Evolutionary conservation across 2,113 vertebrate genomes (phyloP), one percentile per base, ranked within the genome.

Genomic region (Egretta garzetta): DNA sequence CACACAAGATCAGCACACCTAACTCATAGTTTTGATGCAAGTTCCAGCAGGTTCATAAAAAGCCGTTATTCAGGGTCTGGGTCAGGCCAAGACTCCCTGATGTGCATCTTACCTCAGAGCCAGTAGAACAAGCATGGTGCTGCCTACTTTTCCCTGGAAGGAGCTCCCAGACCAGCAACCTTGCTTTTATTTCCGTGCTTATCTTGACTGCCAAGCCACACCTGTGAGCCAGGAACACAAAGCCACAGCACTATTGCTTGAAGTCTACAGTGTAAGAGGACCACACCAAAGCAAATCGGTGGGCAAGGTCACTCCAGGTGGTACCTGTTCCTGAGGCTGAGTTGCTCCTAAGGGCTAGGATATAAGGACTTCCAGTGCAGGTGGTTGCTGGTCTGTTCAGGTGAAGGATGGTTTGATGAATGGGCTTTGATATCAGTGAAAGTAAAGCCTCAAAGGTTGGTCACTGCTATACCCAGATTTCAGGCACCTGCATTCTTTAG

Each of bases 91-190:
- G 15, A 27, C 14, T 50, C 11, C 4, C 27, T 18, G 28, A 58
- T 2, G 0, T 1, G 0, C 17, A 26, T 15, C 35, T 73, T 82
- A 37, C 49, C 26, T 41, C 11, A 1, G 3, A 63, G 2, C 14
- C 11, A 15, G 8, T 53, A 9, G 15, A 63, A 58, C 16, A 1
- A n/a, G 1, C 28, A 74, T 3, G 14, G 30, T 1, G 0, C 7
- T 56, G 2, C 32, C 21, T 12, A 2, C 8, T 81, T 59, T 9
- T 9, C n/a, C 12, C 19, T 6, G 1, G 4, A 3, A 58, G 3
- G 2, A 28, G 0, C 7, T 15, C 33, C 15, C 3, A 53, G 5
- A 6, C 2, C 4, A 63, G 26, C 50, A 87, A 43, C 67, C n/a
- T 59, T 53, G 33, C 30, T 87, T 93, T 87, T 53, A 68, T 68